Conservation (phyloP, 1,140 invertebrate species). For the Chironomus tepperi region DNA sequence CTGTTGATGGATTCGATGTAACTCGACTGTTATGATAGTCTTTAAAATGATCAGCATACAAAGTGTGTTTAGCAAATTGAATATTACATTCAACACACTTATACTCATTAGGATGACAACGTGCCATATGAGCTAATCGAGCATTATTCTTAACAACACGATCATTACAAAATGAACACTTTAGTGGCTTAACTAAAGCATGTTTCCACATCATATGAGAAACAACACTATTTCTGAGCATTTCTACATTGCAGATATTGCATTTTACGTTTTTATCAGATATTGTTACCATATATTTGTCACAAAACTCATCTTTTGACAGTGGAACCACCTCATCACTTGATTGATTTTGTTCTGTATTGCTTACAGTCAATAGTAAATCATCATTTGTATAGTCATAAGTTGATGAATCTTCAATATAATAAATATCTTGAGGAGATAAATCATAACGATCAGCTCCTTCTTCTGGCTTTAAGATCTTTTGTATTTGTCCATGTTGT, state of each 20-base stretch:
- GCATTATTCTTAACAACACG: neutral
- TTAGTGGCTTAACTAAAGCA: neutral
- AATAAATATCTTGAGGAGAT: neutral
- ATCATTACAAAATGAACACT: conserved; percentile 6
- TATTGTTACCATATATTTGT: neutral
- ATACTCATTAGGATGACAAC: neutral
- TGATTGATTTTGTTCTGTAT: neutral
- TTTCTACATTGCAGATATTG: neutral
- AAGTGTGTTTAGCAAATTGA: neutral
- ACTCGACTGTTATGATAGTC: neutral
- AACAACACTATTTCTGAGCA: neutral
- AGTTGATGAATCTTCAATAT: neutral
- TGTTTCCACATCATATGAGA: neutral
- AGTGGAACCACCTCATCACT: neutral
- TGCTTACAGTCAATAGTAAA: neutral
- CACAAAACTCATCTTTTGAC: conserved; percentile 11
- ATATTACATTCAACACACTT: neutral
- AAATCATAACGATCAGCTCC: neutral
- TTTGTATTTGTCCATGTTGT: neutral
- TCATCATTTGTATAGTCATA: neutral
- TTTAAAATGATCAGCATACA: neutral
- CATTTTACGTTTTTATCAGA: neutral
- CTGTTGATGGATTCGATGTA: neutral
- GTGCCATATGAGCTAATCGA: neutral
- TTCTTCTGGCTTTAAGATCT: neutral